A percentile compares a stretch with the other conserved stretches of the same genome.
Conservation (phyloP, 1,140 invertebrate genomes). For the Carposina sasakii region DNA sequence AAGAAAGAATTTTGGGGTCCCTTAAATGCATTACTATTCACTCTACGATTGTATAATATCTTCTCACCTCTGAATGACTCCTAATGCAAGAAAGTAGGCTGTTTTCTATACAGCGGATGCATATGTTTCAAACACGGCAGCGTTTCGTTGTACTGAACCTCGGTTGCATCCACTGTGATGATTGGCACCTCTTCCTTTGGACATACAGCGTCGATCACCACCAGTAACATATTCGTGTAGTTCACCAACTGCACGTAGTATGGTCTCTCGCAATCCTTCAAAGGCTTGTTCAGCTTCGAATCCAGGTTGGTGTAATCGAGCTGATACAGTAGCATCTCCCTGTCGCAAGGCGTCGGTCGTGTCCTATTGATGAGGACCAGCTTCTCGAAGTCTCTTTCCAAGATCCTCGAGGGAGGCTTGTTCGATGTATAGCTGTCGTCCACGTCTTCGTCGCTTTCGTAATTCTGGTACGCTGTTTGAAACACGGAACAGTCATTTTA, state of each 20-base stretch:
- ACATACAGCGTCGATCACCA: conserved; percentile 84
- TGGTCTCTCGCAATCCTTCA: conserved; percentile 71
- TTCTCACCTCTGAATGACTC: conserved; percentile 80
- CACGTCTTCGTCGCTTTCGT: conserved; percentile 66
- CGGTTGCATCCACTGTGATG: conserved; percentile 75
- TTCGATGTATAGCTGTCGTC: conserved; percentile 51
- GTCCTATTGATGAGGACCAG: conserved; percentile 83
- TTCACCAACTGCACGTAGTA: conserved; percentile 89
- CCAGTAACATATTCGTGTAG: conserved; percentile 86
- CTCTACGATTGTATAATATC: no score
- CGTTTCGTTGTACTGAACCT: conserved; percentile 77
- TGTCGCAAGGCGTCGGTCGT: conserved; percentile 84
- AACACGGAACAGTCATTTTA: no score
- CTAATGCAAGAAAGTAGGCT: conserved; percentile 79
- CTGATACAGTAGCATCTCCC: conserved; percentile 73
- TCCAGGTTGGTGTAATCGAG: conserved; percentile 55
- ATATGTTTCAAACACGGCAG: conserved; percentile 77
- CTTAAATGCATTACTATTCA: no score
- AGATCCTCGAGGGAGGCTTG: conserved; percentile 53
- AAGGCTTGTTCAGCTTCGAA: conserved; percentile 50
- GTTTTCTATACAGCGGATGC: conserved; percentile 74
- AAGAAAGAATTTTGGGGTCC: no score
- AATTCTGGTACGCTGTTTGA: conserved; percentile 56
- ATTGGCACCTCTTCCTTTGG: conserved; percentile 55
- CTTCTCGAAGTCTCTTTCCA: conserved; percentile 74